Evolutionary conservation across 2,113 vertebrate genomes (phyloP).

Genomic region (Pandion haliaetus): DNA sequence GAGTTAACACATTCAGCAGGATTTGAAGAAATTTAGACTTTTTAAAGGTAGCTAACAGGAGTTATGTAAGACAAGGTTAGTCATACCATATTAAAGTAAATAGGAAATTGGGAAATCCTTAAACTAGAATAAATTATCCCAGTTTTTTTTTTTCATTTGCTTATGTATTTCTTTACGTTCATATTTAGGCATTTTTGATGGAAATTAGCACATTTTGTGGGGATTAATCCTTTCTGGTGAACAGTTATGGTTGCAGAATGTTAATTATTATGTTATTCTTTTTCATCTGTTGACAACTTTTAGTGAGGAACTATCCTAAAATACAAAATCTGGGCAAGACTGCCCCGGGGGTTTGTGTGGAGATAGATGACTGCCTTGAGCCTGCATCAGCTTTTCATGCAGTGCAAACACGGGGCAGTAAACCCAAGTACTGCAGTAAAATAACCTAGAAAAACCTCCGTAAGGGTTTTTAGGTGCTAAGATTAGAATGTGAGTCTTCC

Average conservation of each 20-base stretch:
- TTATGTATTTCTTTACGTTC: not conserved
- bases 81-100: not conserved
- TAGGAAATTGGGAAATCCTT: not conserved
- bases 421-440: not conserved
- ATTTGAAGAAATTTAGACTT: not conserved
- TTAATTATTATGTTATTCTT: not conserved
- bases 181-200: not conserved
- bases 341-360: not conserved
- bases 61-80: not conserved
- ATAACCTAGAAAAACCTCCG: not conserved
- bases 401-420: not conserved
- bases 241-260: not conserved
- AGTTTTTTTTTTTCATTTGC: not conserved
- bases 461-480: not conserved
- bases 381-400: accelerated
- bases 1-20: not conserved
- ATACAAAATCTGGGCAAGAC: not conserved
- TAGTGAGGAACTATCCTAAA: not conserved
- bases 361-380: accelerated
- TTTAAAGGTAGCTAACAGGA: not conserved
- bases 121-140: not conserved
- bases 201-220: not conserved
- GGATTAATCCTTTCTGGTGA: not conserved
- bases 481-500: not conserved
- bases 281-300: not conserved